These are phyloP conservation scores for Drosophila paramelanica DNA, from an alignment of 2,888 invertebrate species.

Conservation along the genomic window DNA sequence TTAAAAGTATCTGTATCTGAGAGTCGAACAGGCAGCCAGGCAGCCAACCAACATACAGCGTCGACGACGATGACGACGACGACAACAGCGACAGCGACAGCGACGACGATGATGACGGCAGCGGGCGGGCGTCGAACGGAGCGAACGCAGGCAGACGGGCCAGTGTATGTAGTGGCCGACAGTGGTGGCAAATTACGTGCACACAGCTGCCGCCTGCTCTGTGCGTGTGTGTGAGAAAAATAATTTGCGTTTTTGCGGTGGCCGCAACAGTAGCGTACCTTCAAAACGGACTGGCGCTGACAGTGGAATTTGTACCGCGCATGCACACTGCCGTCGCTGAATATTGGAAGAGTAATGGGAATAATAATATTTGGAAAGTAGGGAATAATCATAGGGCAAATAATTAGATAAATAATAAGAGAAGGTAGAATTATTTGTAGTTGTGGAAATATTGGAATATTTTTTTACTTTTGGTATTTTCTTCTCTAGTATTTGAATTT, in stretches of 20 bases:
- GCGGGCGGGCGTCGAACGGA: slow-evolving; percentile 40
- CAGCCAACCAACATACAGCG: slow-evolving; percentile 66
- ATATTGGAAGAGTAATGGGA: slow-evolving; percentile 56
- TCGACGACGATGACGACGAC: slow-evolving; percentile 18
- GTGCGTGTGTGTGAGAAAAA: slow-evolving; percentile 51
- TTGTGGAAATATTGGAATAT: no score
- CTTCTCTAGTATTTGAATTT: not conserved
- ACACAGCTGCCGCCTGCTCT: slow-evolving; percentile 46
- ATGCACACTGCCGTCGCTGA: slow-evolving; percentile 70
- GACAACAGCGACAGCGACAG: no score
- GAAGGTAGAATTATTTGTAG: not conserved
- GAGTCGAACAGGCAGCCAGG: slow-evolving; percentile 52
- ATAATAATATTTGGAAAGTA: not conserved
- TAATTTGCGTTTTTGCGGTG: slow-evolving; percentile 61
- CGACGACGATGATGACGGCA: slow-evolving; percentile 11
- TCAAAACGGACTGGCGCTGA: slow-evolving; percentile 19
- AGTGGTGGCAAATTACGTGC: slow-evolving; percentile 66
- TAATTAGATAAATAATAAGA: not conserved
- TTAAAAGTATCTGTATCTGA: slow-evolving; percentile 78
- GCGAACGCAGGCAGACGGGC: slow-evolving; percentile 47
- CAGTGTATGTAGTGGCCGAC: slow-evolving; percentile 52
- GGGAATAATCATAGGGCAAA: not conserved
- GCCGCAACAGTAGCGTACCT: slow-evolving; percentile 53
- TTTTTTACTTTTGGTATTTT: no score
- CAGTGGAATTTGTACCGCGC: slow-evolving; percentile 54